Evolutionary conservation across 2,888 invertebrate genomes (phyloP).

Genomic region (Rhynchonema sp.): DNA sequence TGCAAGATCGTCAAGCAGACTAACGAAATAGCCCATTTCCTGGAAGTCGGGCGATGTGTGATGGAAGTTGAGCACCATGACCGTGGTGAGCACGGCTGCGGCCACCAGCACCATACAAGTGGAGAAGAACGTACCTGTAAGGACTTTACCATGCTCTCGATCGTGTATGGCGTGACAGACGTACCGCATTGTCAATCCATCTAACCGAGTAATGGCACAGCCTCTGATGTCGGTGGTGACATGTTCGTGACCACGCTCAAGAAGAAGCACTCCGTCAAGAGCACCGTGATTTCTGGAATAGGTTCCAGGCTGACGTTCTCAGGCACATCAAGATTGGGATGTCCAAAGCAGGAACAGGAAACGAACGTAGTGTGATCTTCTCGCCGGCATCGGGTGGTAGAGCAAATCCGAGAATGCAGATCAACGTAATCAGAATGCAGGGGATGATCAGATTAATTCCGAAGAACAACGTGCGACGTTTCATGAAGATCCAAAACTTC

Average conservation of each 20-base stretch:
- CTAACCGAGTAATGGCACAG: constrained; percentile 88
- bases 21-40: constrained; percentile 10
- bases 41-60: constrained; percentile 13
- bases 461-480: constrained; percentile 89
- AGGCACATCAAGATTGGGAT: not conserved
- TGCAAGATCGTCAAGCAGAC: too few relatives aligned
- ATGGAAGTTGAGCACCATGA: constrained; percentile 15
- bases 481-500: constrained; percentile 48
- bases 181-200: too few relatives aligned
- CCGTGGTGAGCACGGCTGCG: constrained; percentile 14
- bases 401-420: constrained; percentile 93
- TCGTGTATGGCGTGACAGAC: too few relatives aligned
- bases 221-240: constrained; percentile 95
- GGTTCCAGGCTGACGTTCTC: not conserved
- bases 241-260: constrained; percentile 91
- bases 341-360: not conserved
- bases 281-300: constrained; percentile 25
- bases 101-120: constrained; percentile 16
- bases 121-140: constrained; percentile 14
- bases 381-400: constrained; percentile 96
- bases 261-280: constrained; percentile 86
- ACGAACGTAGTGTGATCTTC: constrained; percentile 75
- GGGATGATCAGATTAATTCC: constrained; percentile 98
- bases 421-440: constrained; percentile 90
- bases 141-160: too few relatives aligned